These are phyloP conservation scores for Cygnus olor DNA, from an alignment of 2,797 vertebrate genomes.

Conservation along the genomic window DNA sequence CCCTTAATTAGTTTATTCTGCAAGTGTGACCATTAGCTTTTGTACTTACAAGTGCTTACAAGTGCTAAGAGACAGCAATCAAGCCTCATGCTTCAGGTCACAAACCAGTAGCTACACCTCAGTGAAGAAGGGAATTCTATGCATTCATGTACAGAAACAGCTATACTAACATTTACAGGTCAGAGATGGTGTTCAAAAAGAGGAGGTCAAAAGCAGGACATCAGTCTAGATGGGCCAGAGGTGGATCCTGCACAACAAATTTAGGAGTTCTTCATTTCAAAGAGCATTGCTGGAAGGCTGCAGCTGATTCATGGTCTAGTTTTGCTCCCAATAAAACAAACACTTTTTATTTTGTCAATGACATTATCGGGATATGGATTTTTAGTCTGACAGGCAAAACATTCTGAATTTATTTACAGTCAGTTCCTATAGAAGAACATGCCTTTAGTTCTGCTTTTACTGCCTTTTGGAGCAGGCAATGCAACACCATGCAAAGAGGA, in stretches of 20 bases:
- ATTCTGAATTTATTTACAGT: neutral
- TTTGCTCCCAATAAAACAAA: neutral
- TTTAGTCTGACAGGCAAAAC: neutral
- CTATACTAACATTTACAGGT: neutral
- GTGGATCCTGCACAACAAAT: neutral
- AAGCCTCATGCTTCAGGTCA: slow-evolving; percentile 41
- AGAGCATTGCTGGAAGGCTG: neutral
- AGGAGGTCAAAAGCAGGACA: neutral
- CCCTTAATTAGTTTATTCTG: slow-evolving; percentile 72
- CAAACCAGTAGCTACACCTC: neutral
- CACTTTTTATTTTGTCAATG: accelerated
- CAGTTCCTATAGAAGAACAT: neutral
- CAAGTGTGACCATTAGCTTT: slow-evolving; percentile 70
- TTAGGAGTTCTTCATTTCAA: neutral
- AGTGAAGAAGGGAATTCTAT: neutral
- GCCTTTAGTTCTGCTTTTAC: neutral
- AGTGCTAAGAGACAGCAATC: slow-evolving; percentile 68
- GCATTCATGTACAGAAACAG: neutral
- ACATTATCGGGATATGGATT: neutral
- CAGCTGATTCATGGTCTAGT: neutral
- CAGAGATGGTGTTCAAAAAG: neutral
- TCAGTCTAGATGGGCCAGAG: neutral
- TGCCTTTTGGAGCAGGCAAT: neutral
- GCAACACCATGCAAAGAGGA: neutral
- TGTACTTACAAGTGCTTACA: slow-evolving; percentile 57